Conservation (phyloP, 1,140 invertebrate species). For the Aradophagus sp. region DNA sequence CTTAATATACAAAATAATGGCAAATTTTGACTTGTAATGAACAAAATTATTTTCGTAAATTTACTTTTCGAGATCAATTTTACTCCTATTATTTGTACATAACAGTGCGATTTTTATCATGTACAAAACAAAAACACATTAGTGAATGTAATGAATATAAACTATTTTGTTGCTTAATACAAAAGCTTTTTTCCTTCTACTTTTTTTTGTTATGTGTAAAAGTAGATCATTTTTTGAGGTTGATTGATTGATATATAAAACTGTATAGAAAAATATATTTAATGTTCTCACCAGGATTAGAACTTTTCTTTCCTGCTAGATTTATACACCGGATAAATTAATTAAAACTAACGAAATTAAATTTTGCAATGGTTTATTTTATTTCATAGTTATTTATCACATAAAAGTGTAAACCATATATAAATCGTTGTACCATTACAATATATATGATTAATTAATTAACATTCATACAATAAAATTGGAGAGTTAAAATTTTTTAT, state of each 20-base stretch:
- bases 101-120: slow-evolving; percentile 1
- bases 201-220: slow-evolving; percentile 13
- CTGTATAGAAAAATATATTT: slow-evolving; percentile 48
- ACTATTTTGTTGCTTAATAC: slow-evolving; percentile 3
- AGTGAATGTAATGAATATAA: background rate
- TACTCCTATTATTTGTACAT: slow-evolving; percentile 17
- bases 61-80: slow-evolving; percentile 2
- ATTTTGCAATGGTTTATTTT: slow-evolving; percentile 38
- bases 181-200: slow-evolving; percentile 16
- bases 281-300: slow-evolving; percentile 38
- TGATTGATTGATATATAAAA: slow-evolving; percentile 40
- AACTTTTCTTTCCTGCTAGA: background rate
- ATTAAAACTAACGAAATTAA: no score
- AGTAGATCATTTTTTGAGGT: slow-evolving; percentile 16
- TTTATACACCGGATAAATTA: background rate
- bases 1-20: no score
- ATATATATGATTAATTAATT: slow-evolving; percentile 41
- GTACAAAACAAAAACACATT: background rate
- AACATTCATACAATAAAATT: slow-evolving; percentile 49
- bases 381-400: slow-evolving; percentile 45
- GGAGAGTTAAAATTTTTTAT: slow-evolving; percentile 30
- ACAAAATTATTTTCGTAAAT: background rate
- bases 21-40: no score
- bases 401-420: slow-evolving; percentile 48
- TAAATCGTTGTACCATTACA: slow-evolving; percentile 48